A percentile compares a stretch with the other conserved stretches of the same genome.
phyloP scores from a whole-genome alignment of 2,113 vertebrate genomes.

The Microtus oregoni region DNA sequence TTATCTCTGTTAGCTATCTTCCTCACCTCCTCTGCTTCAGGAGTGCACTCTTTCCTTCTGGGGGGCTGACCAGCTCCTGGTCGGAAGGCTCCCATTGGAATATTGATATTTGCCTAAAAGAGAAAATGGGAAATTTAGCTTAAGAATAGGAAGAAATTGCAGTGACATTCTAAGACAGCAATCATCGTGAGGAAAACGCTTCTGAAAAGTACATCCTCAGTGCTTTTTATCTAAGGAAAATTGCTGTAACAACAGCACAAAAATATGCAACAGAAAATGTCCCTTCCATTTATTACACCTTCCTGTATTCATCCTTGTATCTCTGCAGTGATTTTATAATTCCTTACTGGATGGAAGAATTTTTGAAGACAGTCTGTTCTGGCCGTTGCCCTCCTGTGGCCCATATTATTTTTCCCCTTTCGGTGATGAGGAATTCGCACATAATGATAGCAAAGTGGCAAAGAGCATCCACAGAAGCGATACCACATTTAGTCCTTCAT shows the following conservation, averaged over 20 bases:
- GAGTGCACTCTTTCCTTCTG: conserved; percentile 94
- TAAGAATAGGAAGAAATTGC: conserved; percentile 44
- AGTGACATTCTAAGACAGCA: conserved; percentile 35
- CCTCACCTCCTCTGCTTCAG: conserved; percentile 93
- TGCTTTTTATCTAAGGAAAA: conserved; percentile 70
- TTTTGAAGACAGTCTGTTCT: conserved; percentile 53
- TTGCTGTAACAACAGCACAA: conserved; percentile 56
- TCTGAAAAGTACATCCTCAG: conserved; percentile 57
- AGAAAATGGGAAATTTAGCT: conserved; percentile 71
- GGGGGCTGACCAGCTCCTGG: conserved; percentile 97
- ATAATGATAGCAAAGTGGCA: conserved; percentile 6
- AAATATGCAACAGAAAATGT: conserved; percentile 69
- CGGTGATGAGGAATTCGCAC: conserved; percentile 1
- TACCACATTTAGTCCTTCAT: conserved; percentile 4
- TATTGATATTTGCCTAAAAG: conserved; percentile 97
- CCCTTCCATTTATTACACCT: conserved; percentile 64
- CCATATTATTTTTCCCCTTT: conserved; percentile 43
- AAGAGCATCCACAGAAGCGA: background rate
- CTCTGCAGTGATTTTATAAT: conserved; percentile 5
- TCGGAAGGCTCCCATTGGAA: conserved; percentile 98
- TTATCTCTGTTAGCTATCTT: conserved; percentile 34
- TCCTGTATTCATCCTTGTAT: conserved; percentile 54
- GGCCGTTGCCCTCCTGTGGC: conserved; percentile 45
- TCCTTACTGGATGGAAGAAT: conserved; percentile 19
- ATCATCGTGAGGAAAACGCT: conserved; percentile 26